Conservation (phyloP, 1,140 invertebrate genomes). For the Nylanderia fulva region DNA sequence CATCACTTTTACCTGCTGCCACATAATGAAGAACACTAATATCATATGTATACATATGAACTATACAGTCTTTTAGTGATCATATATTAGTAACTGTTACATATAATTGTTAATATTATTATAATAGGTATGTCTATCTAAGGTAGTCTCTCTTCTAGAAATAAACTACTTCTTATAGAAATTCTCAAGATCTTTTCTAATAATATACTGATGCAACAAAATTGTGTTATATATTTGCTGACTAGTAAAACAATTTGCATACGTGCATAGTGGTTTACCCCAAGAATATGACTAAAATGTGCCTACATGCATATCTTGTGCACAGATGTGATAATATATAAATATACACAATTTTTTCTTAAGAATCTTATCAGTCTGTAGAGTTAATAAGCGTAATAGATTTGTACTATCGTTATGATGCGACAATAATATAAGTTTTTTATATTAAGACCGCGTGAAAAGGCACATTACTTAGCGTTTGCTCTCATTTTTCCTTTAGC, state of each 20-base stretch:
- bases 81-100: constrained; percentile 34
- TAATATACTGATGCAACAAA: constrained; percentile 3
- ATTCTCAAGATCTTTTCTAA: constrained; percentile 21
- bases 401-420: constrained; percentile 19
- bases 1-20: neutral
- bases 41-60: no score
- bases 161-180: constrained; percentile 15
- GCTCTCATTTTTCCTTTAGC: constrained; percentile 61
- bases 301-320: constrained; percentile 49
- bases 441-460: constrained; percentile 33
- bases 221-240: constrained; percentile 15
- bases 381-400: constrained; percentile 45
- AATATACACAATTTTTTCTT: neutral
- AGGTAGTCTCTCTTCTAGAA: constrained; percentile 16
- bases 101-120: constrained; percentile 46
- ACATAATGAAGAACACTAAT: constrained; percentile 9
- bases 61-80: neutral
- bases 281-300: constrained; percentile 21
- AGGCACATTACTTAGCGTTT: constrained; percentile 51
- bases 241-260: constrained; percentile 27
- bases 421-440: neutral
- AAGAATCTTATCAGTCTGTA: neutral
- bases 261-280: constrained; percentile 29
- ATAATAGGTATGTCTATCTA: neutral
- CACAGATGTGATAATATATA: neutral